Evolutionary conservation across 2,113 vertebrate species (phyloP), one percentile per base, ranked within the genome.

Genomic region (Sporophila hypoxantha): DNA sequence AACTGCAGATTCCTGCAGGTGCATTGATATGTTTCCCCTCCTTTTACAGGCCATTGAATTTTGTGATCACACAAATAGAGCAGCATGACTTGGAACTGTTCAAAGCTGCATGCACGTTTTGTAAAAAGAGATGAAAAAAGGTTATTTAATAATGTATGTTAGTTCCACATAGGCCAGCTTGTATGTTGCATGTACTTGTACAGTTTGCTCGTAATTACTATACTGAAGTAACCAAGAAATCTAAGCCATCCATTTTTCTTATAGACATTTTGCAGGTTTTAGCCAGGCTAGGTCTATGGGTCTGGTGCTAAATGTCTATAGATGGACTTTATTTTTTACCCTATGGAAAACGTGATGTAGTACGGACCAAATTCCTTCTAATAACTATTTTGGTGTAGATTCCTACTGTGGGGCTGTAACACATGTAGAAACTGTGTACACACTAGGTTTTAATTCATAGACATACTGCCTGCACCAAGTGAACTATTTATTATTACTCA

Each of bases 181-280:
- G 98, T 99, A 98, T 99, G 98, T 99, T 99, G 99, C 99, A 99
- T 99, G 99, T 98, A 98, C 97, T 97, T 99, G 99, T 99, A 99
- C 98, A 99, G 98, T 99, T 99, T 99, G 99, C 99, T 99, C 95
- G 98, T 99, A 98, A 98, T 98, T 98, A 98, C 96, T 98, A 97
- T 98, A 98, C 98, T 94, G 96, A 98, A 98, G 97, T 98, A 99
- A 98, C 96, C 97, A 98, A 99, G 98, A 98, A 99, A 98, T 98
- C 95, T 97, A 99, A 99, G 98, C 98, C 99, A 99, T 99, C 98
- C 97, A 97, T 98, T 98, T 98, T 98, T 97, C 96, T 95, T 97
- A 96, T 97, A 98, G 98, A 97, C 98, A 98, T 98, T 97, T 96
- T 97, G 95, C 97, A 95, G 97, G 95, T 97, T 97, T 97, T 97